These are phyloP conservation scores for Puffinus mauretanicus DNA, from an alignment of 2,113 vertebrate genomes.

Conservation along the genomic window DNA sequence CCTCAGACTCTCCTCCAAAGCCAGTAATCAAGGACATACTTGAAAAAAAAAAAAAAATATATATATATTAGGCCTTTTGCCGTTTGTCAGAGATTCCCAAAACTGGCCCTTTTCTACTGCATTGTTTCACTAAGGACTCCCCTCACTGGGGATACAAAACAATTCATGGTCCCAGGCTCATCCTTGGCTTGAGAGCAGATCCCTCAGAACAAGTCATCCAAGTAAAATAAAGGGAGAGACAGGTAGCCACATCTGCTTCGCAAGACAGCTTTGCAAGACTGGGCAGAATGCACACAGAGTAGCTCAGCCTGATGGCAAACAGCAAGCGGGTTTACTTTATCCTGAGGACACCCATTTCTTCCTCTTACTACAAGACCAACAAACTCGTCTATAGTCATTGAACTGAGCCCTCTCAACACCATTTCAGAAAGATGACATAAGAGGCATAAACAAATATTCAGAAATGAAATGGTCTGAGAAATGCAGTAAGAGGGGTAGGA, in stretches of 20 bases:
- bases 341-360: background rate
- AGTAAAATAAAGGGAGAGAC: background rate
- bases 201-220: background rate
- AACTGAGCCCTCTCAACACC: background rate
- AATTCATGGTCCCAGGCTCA: background rate
- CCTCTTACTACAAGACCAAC: background rate
- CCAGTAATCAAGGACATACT: background rate
- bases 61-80: background rate
- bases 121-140: background rate
- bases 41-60: background rate
- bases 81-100: background rate
- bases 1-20: background rate
- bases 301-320: background rate
- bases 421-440: background rate
- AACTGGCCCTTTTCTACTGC: background rate
- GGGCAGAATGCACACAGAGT: background rate
- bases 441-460: background rate
- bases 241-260: background rate
- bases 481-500: background rate
- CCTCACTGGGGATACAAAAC: background rate
- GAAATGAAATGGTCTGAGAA: background rate
- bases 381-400: background rate
- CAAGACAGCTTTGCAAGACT: background rate
- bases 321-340: background rate
- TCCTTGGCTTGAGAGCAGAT: background rate